Evolutionary conservation across 2,888 invertebrate genomes (phyloP), one percentile per base, ranked within the genome.

Genomic region (Stenichneumon culpator): DNA sequence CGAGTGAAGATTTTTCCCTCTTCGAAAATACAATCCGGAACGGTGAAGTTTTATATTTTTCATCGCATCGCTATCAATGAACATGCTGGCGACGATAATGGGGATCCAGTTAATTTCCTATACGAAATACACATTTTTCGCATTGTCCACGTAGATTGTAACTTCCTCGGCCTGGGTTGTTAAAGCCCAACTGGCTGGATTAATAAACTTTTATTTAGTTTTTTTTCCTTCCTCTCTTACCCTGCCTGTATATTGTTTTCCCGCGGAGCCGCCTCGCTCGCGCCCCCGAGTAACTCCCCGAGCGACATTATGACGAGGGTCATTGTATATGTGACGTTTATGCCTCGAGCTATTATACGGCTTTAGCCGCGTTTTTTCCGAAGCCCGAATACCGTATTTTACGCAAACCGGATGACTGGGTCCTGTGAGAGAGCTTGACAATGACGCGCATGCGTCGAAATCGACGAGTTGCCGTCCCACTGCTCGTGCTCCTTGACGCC

Each of bases 221-320:
- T 22, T 19, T 54, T 54, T 54, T 54, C 7, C n/a, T 9, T 19
- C 22, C n/a, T 54, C 54, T 22, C 11, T 54, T 7, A 22, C 9
- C 22, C 22, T 54, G 19, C 9, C 22, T 54, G n/a, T 54, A 19
- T 54, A 54, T 22, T 22, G 54, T 54, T 22, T 22, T 4, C 22
- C 3, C 19, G 9, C 3, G 2, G 54, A 54, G 22, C 22, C 54
- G 22, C 54, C 5, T 54, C n/a, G 54, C 22, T 54, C 7, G 54
- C 19, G 44, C 54, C 52, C 19, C 22, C 52, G 52, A 54, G n/a
- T 22, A 9, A 0, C 52, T 19, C 22, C 19, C 22, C 19, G 54
- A 22, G 54, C 54, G 19, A 54, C 22, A 54, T 54, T 19, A 54
- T 54, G n/a, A 54, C 54, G 16, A n/a, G 54, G 54, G 54, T 54